These are phyloP conservation scores for Drosophila monieri DNA, from an alignment of 2,888 invertebrate genomes.

Conservation along the genomic window DNA sequence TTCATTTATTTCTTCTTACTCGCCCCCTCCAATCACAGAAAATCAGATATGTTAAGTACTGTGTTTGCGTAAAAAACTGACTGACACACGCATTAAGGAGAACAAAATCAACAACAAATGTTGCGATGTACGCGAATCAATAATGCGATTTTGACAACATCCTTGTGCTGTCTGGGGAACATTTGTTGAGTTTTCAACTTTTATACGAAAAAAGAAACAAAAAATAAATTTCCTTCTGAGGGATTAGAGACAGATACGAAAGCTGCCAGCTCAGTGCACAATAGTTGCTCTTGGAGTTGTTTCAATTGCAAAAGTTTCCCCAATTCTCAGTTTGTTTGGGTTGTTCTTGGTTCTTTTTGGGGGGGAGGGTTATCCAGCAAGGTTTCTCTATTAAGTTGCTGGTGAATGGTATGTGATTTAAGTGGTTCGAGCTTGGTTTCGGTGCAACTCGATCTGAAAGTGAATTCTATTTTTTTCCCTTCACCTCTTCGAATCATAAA, in stretches of 20 bases:
- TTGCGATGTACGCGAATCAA: conserved; percentile 52
- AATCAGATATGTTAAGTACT: conserved; percentile 44
- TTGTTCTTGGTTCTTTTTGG: conserved; percentile 7
- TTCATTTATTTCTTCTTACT: conserved; percentile 32
- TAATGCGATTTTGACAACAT: conserved; percentile 59
- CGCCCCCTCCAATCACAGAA: conserved; percentile 3
- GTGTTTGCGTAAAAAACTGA: conserved; percentile 10
- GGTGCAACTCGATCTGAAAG: not conserved
- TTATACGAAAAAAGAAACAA: not conserved
- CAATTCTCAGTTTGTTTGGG: conserved; percentile 30
- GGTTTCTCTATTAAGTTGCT: conserved; percentile 11
- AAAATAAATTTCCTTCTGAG: conserved; percentile 2
- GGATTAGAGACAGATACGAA: conserved; percentile 19
- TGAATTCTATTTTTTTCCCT: conserved; percentile 44
- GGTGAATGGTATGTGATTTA: not conserved
- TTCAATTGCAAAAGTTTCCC: conserved; percentile 66
- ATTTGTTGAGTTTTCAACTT: conserved; percentile 17
- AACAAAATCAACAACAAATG: conserved; percentile 12
- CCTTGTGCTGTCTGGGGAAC: conserved; percentile 8
- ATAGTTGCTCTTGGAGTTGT: conserved; percentile 25
- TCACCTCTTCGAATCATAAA: conserved; percentile 61
- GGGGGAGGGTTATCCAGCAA: not conserved
- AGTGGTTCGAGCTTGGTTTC: conserved; percentile 7
- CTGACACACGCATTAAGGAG: conserved; percentile 40
- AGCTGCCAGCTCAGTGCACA: conserved; percentile 57